Percentiles rank a stretch among this genome's conserved stretches.
Conservation (phyloP, 1,140 invertebrate species). For the Phenacoccus solenopsis region DNA sequence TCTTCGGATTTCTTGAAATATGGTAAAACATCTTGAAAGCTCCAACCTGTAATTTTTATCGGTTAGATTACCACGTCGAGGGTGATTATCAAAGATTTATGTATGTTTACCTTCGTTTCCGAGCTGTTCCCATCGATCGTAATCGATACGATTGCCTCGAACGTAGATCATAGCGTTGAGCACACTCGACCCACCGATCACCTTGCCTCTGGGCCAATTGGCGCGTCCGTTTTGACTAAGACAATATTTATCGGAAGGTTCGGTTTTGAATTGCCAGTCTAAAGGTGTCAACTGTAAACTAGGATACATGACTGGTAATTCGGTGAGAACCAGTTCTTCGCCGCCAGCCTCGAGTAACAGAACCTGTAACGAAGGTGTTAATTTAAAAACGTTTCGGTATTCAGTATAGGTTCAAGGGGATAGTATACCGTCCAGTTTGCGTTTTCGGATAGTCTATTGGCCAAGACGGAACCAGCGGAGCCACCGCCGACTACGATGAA, state of each 20-base stretch:
- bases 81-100: too few species aligned
- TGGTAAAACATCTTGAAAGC: conserved; percentile 61
- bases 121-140: conserved; percentile 62
- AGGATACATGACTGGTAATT: conserved; percentile 60
- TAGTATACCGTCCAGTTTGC: too few species aligned
- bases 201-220: conserved; percentile 44
- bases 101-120: conserved; percentile 51
- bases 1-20: conserved; percentile 68
- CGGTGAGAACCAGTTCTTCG: conserved; percentile 54
- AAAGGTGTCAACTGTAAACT: conserved; percentile 52
- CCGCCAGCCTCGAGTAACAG: conserved; percentile 72
- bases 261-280: conserved; percentile 70
- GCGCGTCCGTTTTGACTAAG: conserved; percentile 37
- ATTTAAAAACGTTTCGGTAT: too few species aligned
- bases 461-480: conserved; percentile 66
- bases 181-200: conserved; percentile 64
- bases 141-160: conserved; percentile 69
- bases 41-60: conserved; percentile 42
- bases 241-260: conserved; percentile 42
- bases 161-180: conserved; percentile 84
- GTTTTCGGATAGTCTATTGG: conserved; percentile 59
- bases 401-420: too few species aligned
- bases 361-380: too few species aligned
- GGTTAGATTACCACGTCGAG: too few species aligned
- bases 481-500: conserved; percentile 71